Base-by-base conservation (phyloP, 2,113 vertebrate species). In the Dipodomys stephensi region DNA sequence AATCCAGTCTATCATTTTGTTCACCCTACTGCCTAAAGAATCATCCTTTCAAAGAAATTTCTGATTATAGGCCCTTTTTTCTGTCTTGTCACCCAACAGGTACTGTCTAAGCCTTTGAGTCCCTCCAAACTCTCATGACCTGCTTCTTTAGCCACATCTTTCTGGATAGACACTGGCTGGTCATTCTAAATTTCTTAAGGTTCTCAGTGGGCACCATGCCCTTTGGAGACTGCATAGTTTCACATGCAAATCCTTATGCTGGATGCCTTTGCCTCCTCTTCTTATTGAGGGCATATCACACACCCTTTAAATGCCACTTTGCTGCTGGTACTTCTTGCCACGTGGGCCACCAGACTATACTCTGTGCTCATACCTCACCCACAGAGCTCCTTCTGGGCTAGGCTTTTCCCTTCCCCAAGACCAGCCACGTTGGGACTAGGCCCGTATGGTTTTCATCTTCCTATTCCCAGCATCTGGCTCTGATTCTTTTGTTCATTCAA, bases 401-500 rank as follows among this genome's bases (percentile, higher is more conserved):
- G 0, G 15, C 15, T 74, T 62, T 13, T 44, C 30, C 62, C 30
- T 64, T 81, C 22, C 19, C 4, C 6, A 20, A 35, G 16, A 53
- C 53, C 28, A 39, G 79, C 7, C 11, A 39, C 18, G 30, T 35
- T 68, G 15, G 30, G 30, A 32, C 67, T 57, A 69, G 62, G 68
- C 60, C 65, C 22, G 1, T 57, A 23, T 71, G 28, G 49, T 18
- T 79, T 73, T 28, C 67, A 71, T 84, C n/a, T 53, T 46, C 39
- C 18, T 53, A 44, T 65, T n/a, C 76, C 60, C 12, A 71, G 32
- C 35, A 87, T 32, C 83, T 69, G 69, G 44, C 32, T 83, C 65
- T 35, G 39, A 88, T 65, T 93, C 68, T 81, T 91, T 57, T 88
- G 49, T 88, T 53, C 62, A 81, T 46, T 88, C 39, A 81, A 72